A percentile compares a stretch with the other conserved stretches of the same genome.
Evolutionary conservation across 2,888 invertebrate genomes (phyloP).

Genomic region (Escarpia spicata): DNA sequence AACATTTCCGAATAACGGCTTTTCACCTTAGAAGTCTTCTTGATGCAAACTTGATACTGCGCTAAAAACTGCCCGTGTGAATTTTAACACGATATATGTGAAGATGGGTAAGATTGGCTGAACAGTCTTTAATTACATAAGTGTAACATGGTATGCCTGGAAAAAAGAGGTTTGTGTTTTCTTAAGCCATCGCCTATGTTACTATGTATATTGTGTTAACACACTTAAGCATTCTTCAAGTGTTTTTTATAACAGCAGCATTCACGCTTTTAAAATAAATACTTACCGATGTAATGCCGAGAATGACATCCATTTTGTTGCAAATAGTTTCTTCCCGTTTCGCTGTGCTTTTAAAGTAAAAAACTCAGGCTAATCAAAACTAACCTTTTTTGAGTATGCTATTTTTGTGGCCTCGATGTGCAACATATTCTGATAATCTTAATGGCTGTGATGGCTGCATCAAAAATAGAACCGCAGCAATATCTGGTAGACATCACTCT

Average conservation of each 20-base stretch:
- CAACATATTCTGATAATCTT: background rate
- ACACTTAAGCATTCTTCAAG: background rate
- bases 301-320: background rate
- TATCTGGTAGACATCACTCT: no score
- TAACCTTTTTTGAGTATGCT: background rate
- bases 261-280: background rate
- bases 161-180: background rate
- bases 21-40: no score
- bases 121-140: no score
- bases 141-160: background rate
- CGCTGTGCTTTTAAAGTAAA: background rate
- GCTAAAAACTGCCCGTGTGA: no score
- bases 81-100: no score
- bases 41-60: no score
- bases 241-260: background rate
- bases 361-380: background rate
- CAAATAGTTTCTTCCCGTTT: background rate
- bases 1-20: no score
- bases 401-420: background rate
- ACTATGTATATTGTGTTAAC: background rate
- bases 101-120: no score
- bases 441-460: background rate
- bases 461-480: no score
- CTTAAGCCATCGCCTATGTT: background rate
- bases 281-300: background rate